Evolutionary conservation across 2,888 invertebrate genomes (phyloP), one percentile per base, ranked within the genome.

Genomic region (Dryocosmus kuriphilus): DNA sequence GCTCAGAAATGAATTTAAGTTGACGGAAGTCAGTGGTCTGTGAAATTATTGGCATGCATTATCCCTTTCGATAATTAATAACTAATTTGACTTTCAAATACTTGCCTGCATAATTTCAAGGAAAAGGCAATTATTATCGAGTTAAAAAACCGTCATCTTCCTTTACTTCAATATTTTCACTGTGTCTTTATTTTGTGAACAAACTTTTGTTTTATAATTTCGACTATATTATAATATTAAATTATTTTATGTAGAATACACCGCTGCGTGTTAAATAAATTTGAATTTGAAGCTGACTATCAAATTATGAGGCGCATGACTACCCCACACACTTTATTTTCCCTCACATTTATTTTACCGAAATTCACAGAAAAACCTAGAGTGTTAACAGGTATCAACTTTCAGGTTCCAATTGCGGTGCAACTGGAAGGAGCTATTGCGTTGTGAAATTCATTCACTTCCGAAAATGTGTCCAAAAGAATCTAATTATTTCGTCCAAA

Each of bases 71-170:
- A 41, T 65, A 16, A 38, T 67, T 41, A 14, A 38, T 46, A 51
- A 71, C 46, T 46, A 4, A 71, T 51, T 71, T 71, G 46, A 51
- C 71, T 71, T 71, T 51, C 71, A 71, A 71, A 71, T 71, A n/a
- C 30, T 51, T 30, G 27, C 30, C 51, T 32, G 35, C n/a, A 63
- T 35, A 32, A 63, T 63, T 16, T 32, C n/a, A 30, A n/a, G 32
- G 30, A 63, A 35, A 35, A 32, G 5, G 14, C 14, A 38, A 65
- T 38, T 24, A 38, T 35, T 32, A 65, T 16, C 24, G 22, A 41
- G 14, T 24, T 24, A 38, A 22, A 14, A 22, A 24, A 41, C 22
- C 38, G 11, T 38, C 38, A 24, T 38, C 19, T 63, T 24, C 24
- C 14, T 57, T 3, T 24, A 24, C 57, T 24, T 24, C 5, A 24